Percentiles rank a stretch among this genome's conserved stretches.
These are phyloP conservation scores for Telmatherina bonti DNA, from an alignment of 2,797 vertebrate genomes.

Conservation along the genomic window DNA sequence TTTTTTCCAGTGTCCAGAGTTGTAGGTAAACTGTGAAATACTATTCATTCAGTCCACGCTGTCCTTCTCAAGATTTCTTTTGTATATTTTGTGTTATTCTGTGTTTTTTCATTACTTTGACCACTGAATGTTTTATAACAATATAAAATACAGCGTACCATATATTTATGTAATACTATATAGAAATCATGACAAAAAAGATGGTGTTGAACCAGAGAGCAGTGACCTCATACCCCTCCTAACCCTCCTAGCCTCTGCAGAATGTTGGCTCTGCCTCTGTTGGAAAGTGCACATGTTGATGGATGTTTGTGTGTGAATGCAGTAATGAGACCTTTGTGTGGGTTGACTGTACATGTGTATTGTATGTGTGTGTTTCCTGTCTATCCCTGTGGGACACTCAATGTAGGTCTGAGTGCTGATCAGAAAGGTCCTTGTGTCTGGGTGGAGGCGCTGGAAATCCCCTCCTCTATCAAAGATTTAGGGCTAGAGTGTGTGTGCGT, in stretches of 20 bases:
- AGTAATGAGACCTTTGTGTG: conserved; percentile 30
- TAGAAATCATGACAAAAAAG: not conserved
- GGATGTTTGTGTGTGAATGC: conserved; percentile 17
- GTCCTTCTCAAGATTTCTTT: not conserved
- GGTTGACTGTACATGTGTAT: conserved; percentile 7
- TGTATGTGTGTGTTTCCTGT: conserved; percentile 53
- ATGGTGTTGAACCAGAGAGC: conserved; percentile 13
- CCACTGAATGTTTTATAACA: not conserved
- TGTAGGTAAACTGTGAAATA: not conserved
- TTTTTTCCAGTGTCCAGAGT: too few relatives aligned
- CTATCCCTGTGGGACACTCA: conserved; percentile 50
- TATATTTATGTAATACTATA: not conserved
- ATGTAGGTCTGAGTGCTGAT: conserved; percentile 59
- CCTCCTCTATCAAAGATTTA: conserved; percentile 46
- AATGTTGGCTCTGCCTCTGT: conserved; percentile 11
- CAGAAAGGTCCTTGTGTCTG: conserved; percentile 70
- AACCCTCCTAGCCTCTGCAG: conserved; percentile 30
- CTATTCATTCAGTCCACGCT: not conserved
- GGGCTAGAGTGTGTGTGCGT: conserved; percentile 17
- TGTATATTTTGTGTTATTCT: not conserved
- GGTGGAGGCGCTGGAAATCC: conserved; percentile 75
- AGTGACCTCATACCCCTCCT: conserved; percentile 37
- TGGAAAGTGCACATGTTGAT: conserved; percentile 48
- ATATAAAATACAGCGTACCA: not conserved
- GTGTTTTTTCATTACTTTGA: not conserved